Evolutionary conservation across 2,797 vertebrate genomes (phyloP).

Genomic region (Ceyx erithaca): DNA sequence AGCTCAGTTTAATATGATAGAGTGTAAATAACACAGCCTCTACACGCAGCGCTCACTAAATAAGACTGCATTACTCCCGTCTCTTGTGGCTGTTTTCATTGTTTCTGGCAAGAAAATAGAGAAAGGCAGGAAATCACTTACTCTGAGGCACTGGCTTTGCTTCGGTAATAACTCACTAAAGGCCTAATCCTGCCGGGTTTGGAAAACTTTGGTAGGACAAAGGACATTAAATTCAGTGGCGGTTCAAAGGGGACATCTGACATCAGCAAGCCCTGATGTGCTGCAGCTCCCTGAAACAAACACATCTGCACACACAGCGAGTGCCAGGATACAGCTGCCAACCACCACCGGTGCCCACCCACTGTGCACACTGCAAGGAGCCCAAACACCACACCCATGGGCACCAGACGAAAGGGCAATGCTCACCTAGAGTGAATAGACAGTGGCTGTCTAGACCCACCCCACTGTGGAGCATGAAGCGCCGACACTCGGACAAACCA

Average conservation of each 20-base stretch:
- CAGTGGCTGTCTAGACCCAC: background rate
- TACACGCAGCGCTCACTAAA: background rate
- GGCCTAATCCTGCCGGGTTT: background rate
- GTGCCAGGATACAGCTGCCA: background rate
- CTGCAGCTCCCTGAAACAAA: background rate
- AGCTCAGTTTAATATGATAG: constrained; percentile 53
- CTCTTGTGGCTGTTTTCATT: constrained; percentile 39
- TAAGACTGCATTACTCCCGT: constrained; percentile 41
- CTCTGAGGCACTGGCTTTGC: background rate
- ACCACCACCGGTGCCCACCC: background rate
- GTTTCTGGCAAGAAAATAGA: constrained; percentile 20
- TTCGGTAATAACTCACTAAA: constrained; percentile 36
- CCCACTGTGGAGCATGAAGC: background rate
- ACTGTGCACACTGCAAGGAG: background rate
- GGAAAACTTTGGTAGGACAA: background rate
- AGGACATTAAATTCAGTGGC: constrained; percentile 14
- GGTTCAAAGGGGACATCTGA: background rate
- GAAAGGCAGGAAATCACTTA: constrained; percentile 22
- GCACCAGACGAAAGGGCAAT: background rate
- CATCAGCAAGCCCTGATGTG: background rate
- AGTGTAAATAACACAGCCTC: constrained; percentile 64
- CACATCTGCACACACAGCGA: background rate
- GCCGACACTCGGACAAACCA: background rate
- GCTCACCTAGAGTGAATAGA: background rate
- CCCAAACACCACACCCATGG: background rate